Percentiles rank a stretch among this genome's conserved stretches.
Conservation (phyloP, 2,113 vertebrate genomes). For the Odocoileus hemionus region DNA sequence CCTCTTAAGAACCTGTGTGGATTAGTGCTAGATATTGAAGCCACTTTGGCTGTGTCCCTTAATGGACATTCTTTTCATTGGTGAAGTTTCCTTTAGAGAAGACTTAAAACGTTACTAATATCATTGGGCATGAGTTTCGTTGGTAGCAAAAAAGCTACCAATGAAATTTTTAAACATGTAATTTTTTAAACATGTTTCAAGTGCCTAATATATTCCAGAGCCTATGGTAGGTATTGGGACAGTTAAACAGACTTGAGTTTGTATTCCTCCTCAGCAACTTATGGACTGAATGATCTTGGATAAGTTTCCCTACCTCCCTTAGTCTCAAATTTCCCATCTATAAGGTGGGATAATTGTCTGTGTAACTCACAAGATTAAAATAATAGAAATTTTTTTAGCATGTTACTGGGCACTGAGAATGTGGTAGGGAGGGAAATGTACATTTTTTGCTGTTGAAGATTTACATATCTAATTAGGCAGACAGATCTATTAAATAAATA, state of each 20-base stretch:
- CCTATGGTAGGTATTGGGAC: not conserved
- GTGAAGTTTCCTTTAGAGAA: constrained; percentile 25
- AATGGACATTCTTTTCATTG: not conserved
- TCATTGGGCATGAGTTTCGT: not conserved
- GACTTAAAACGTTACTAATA: constrained; percentile 9
- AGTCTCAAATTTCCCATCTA: not conserved
- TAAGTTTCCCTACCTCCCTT: not conserved
- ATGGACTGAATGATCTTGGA: not conserved
- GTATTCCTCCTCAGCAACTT: not conserved
- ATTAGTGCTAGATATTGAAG: not conserved
- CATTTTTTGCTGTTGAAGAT: constrained; percentile 30
- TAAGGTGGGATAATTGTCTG: not conserved
- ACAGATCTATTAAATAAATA: not conserved
- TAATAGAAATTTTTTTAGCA: not conserved
- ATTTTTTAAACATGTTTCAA: not conserved
- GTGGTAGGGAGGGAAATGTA: not conserved
- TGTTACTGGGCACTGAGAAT: constrained; percentile 14
- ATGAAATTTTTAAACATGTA: not conserved
- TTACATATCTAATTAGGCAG: constrained; percentile 21
- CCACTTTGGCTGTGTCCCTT: not conserved
- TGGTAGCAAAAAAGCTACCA: not conserved
- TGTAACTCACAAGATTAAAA: not conserved
- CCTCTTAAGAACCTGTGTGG: not conserved
- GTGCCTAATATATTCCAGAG: not conserved
- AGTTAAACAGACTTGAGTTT: not conserved